Conservation (phyloP, 2,888 invertebrate species). For the Dynastes tityus region DNA sequence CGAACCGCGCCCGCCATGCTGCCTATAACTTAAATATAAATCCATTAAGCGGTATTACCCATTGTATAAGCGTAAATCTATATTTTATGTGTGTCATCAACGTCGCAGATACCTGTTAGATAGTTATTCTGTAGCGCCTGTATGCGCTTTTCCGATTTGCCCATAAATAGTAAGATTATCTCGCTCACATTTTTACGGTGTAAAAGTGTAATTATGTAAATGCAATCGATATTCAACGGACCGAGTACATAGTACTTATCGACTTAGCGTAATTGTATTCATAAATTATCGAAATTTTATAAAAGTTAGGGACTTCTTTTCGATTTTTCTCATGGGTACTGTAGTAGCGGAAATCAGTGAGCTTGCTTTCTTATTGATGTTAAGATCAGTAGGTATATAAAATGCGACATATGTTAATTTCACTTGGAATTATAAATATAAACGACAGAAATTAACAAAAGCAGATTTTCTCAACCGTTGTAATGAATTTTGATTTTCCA, state of each 20-base stretch:
- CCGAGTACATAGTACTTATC: neutral
- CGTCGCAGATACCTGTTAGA: slow-evolving; percentile 29
- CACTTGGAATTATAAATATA: no score
- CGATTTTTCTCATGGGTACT: neutral
- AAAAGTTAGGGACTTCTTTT: neutral
- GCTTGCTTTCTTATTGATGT: neutral
- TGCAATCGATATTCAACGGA: slow-evolving; percentile 25
- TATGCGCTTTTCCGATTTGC: neutral
- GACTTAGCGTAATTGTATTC: slow-evolving; percentile 12
- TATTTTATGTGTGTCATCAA: slow-evolving; percentile 40
- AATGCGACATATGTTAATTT: no score
- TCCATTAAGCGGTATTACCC: slow-evolving; percentile 47
- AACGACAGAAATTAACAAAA: no score
- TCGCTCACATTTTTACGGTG: slow-evolving; percentile 2
- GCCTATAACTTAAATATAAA: slow-evolving; percentile 49
- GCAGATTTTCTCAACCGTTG: no score
- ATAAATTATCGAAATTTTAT: slow-evolving; percentile 9
- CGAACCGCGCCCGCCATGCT: slow-evolving; percentile 38
- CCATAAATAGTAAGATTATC: slow-evolving; percentile 27
- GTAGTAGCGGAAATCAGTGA: neutral
- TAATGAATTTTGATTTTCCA: no score
- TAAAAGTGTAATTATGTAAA: slow-evolving; percentile 35
- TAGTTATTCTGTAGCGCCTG: slow-evolving; percentile 8
- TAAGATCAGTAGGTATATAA: neutral
- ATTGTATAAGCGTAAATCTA: slow-evolving; percentile 38